Percentiles rank a stretch among this genome's conserved stretches.
phyloP scores from a whole-genome alignment of 53 echinoderm and acorn worm genomes.

The Paracentrotus lividus region DNA sequence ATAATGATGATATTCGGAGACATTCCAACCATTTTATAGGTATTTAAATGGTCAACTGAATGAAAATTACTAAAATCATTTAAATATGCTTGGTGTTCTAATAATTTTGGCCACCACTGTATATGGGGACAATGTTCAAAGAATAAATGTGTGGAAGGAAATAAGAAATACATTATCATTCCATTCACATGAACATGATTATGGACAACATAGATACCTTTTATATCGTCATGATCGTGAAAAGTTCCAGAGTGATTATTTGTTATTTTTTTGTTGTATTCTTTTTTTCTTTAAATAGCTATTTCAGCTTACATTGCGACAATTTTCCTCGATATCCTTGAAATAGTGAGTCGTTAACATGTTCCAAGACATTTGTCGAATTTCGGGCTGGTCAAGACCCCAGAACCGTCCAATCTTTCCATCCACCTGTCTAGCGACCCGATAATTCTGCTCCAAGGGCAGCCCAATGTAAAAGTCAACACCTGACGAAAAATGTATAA shows the following conservation, averaged over 20 bases:
- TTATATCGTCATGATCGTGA: not conserved
- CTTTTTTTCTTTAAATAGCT: no score
- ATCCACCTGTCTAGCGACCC: not conserved
- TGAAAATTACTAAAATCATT: no score
- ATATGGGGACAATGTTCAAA: no score
- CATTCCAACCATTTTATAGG: no score
- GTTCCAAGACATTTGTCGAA: not conserved
- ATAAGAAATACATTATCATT: no score
- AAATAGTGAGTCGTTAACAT: not conserved
- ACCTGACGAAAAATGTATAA: not conserved
- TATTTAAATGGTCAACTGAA: no score
- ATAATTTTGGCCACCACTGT: no score
- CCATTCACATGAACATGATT: not conserved
- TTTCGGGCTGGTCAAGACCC: not conserved
- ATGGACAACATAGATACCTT: no score
- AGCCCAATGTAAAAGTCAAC: constrained; percentile 18
- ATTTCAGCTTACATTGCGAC: not conserved
- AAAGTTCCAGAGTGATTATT: not conserved
- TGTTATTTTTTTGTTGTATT: no score
- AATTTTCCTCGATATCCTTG: not conserved
- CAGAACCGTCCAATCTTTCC: not conserved
- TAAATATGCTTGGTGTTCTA: no score
- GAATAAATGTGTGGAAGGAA: no score
- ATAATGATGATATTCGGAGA: no score
- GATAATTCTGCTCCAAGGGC: not conserved